phyloP scores from a whole-genome alignment of 2,113 vertebrate species.

The Cichladusa arquata region DNA sequence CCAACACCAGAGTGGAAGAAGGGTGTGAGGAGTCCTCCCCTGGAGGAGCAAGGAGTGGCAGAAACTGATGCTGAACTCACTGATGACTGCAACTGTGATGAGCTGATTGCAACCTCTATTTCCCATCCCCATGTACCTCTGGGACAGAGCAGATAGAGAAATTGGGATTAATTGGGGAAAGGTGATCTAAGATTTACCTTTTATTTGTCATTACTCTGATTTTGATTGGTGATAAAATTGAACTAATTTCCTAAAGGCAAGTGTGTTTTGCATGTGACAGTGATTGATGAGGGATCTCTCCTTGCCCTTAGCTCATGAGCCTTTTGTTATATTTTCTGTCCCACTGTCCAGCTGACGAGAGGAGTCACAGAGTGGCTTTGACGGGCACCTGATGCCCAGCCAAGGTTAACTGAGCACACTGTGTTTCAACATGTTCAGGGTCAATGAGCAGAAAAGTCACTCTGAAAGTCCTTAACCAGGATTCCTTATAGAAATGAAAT shows the following conservation, averaged over 20 bases:
- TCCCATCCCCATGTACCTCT: no score
- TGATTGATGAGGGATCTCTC: background rate
- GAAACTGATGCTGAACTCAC: background rate
- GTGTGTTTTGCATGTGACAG: background rate
- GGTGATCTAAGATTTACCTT: background rate
- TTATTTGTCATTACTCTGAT: background rate
- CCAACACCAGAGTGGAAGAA: background rate
- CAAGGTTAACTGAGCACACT: background rate
- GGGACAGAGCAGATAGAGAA: background rate
- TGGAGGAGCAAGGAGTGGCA: background rate
- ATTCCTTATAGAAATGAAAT: background rate
- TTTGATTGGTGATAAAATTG: background rate
- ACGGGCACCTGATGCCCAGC: background rate
- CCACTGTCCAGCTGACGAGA: background rate
- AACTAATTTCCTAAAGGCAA: background rate
- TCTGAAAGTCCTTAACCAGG: background rate
- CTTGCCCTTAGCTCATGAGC: background rate
- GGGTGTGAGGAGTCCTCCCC: background rate
- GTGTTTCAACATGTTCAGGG: background rate
- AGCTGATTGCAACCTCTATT: background rate
- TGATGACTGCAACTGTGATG: background rate
- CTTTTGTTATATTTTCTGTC: background rate
- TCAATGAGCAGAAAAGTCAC: background rate
- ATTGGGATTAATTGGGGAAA: accelerated
- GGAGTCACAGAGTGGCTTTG: background rate